Base-by-base conservation (phyloP, 2,113 vertebrate genomes). In the Equus przewalskii region DNA sequence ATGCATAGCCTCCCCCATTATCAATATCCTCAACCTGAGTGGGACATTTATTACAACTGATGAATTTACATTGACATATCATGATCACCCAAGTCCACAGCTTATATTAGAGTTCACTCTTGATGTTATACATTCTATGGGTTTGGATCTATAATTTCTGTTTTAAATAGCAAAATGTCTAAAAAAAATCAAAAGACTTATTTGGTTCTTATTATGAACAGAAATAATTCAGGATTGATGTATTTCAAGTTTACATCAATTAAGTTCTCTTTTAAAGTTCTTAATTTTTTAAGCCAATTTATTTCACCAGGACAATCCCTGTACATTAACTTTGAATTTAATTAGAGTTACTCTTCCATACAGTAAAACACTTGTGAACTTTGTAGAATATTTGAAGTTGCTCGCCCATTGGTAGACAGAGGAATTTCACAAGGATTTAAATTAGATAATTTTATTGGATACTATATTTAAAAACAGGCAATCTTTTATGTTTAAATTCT, bases 211-310 rank as follows among this genome's bases (percentile, higher is more conserved):
- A 41, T 85, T 94, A 76, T 49, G 19, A 70, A 81, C 7, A 81
- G 49, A 70, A 82, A 82, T 26, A 94, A 69, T 72, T 92, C 30
- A 78, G 26, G 9, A 79, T 7, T 24, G 92, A 41, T 69, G 7
- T 54, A n/a, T 76, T 90, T 96, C 54, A 75, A 33, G 33, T 87
- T 87, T 51, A 15, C 10, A 56, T 62, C 15, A 67, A 24, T 72
- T 75, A 64, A 24, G 60, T 80, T 76, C 26, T 67, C 19, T 81
- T 81, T 73, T 54, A 14, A 92, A 89, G 18, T 80, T 82, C 2
- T 91, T 44, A 93, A 93, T n/a, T 60, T 60, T 88, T 91, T 60
- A 87, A 85, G 9, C 54, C 51, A n/a, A 46, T 72, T 67, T 85
- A 88, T 81, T 88, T 91, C 54, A 83, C 30, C 26, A 80, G 19